Percentiles rank a stretch among this genome's conserved stretches.
phyloP scores from a whole-genome alignment of 2,113 vertebrate genomes.

The Colius striatus region DNA sequence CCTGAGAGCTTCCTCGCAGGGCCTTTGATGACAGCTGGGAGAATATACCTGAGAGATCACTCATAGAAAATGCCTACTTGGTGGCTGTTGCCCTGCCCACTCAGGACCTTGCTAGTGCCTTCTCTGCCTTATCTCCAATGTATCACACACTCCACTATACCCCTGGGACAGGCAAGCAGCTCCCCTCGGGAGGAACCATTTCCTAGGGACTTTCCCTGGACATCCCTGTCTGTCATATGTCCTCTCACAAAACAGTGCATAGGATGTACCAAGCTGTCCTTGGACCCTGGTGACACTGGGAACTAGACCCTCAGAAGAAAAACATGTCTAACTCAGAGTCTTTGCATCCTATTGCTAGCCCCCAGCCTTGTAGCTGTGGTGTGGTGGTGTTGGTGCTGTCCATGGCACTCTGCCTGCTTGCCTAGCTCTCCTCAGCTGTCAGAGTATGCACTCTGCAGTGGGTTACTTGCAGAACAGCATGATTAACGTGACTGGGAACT shows the following conservation, averaged over 20 bases:
- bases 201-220: neutral
- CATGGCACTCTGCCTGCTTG: neutral
- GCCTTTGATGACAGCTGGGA: neutral
- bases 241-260: neutral
- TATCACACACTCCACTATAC: rapidly evolving
- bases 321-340: neutral
- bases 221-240: neutral
- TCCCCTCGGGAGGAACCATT: neutral
- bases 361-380: rapidly evolving
- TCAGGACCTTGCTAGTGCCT: neutral
- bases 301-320: neutral
- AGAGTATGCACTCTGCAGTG: neutral
- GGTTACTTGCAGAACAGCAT: neutral
- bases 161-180: neutral
- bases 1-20: neutral
- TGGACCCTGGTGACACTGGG: neutral
- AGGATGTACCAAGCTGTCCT: neutral
- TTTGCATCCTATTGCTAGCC: neutral
- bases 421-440: neutral
- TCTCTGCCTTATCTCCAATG: neutral
- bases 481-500: conserved; percentile 25
- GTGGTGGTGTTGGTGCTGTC: rapidly evolving
- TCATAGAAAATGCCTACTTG: neutral
- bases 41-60: neutral
- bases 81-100: neutral